Conservation (phyloP, 2,113 vertebrate species). For the Colossoma macropomum region DNA sequence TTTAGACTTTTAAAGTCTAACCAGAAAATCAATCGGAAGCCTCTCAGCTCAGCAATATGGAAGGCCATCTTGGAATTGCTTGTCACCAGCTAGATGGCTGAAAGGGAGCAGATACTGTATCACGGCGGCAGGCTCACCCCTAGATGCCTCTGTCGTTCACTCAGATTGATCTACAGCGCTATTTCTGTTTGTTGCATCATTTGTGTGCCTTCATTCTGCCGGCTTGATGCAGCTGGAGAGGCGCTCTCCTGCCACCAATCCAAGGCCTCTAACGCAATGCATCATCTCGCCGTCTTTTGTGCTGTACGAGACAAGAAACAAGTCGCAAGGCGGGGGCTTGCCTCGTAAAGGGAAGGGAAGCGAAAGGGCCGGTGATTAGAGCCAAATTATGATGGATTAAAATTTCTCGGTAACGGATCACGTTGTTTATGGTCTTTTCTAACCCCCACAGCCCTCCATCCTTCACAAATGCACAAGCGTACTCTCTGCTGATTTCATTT, state of each 20-base stretch:
- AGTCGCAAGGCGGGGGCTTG: background rate
- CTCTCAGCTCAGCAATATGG: background rate
- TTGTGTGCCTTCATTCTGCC: constrained; percentile 42
- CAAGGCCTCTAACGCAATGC: constrained; percentile 16
- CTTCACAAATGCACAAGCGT: background rate
- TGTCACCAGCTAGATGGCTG: constrained; percentile 14
- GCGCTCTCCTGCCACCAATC: constrained; percentile 18
- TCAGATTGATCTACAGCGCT: constrained; percentile 50
- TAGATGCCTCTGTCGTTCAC: constrained; percentile 3
- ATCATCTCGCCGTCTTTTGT: constrained; percentile 22
- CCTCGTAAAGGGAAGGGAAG: background rate
- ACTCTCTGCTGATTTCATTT: constrained; percentile 39
- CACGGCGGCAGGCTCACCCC: background rate
- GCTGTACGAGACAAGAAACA: constrained; percentile 29
- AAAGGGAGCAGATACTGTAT: constrained; percentile 21
- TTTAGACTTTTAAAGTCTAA: background rate
- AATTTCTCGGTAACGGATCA: constrained; percentile 28
- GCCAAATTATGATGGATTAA: constrained; percentile 52
- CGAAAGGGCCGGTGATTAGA: constrained; percentile 25
- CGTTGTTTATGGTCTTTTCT: constrained; percentile 35
- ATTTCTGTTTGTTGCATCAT: constrained; percentile 62
- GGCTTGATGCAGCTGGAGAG: constrained; percentile 38
- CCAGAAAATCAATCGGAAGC: background rate
- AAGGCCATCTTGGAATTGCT: constrained; percentile 1
- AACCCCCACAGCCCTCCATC: constrained; percentile 7